Conservation (phyloP, 2,113 vertebrate species). For the Uria aalge region DNA sequence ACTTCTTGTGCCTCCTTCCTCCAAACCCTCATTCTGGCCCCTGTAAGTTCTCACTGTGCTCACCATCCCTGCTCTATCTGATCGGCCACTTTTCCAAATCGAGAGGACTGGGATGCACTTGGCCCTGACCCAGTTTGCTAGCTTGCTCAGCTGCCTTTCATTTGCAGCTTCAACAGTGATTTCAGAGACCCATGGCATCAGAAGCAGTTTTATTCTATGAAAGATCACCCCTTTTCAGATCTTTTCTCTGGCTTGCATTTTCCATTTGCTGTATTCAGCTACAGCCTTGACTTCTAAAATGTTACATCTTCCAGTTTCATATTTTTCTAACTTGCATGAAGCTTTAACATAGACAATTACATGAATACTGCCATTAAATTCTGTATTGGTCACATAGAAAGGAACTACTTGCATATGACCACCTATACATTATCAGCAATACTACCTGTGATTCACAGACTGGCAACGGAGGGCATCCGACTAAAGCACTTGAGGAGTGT, state of each 20-base stretch:
- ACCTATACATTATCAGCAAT: background rate
- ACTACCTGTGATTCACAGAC: background rate
- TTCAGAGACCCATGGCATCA: background rate
- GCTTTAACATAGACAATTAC: background rate
- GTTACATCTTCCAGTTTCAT: background rate
- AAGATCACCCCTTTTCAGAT: background rate
- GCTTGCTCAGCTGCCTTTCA: background rate
- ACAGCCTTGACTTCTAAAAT: background rate
- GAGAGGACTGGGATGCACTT: background rate
- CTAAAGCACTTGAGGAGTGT: background rate
- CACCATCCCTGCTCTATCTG: background rate
- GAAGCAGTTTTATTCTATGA: background rate
- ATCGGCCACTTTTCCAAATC: background rate
- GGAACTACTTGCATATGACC: background rate
- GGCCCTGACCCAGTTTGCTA: background rate
- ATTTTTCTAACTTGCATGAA: background rate
- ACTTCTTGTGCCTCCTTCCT: background rate
- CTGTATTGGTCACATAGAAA: background rate
- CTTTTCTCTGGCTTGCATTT: background rate
- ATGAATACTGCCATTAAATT: background rate
- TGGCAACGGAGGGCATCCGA: background rate
- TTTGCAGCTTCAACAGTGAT: conserved; percentile 1
- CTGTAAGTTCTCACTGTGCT: background rate
- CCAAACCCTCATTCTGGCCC: background rate
- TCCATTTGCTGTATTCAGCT: background rate